A percentile compares a stretch with the other conserved stretches of the same genome.
phyloP scores from a whole-genome alignment of 2,113 vertebrate species.

The Onychostoma macrolepis region DNA sequence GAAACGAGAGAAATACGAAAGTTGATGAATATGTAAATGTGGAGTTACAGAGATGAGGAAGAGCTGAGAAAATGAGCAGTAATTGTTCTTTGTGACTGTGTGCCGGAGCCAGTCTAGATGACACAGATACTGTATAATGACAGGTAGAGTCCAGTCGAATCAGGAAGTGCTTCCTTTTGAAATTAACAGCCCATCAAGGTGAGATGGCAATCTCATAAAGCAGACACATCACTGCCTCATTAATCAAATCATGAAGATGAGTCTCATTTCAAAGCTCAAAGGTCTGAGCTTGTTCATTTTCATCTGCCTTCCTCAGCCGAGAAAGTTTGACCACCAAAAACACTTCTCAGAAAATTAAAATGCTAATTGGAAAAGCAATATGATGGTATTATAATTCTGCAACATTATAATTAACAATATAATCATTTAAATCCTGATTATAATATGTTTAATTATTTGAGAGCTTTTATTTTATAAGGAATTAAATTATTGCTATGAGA shows the following conservation, averaged over 20 bases:
- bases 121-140: conserved; percentile 72
- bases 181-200: conserved; percentile 71
- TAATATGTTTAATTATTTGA: not conserved
- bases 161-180: conserved; percentile 62
- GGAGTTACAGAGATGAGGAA: conserved; percentile 55
- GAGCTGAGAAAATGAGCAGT: conserved; percentile 59
- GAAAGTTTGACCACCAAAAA: conserved; percentile 1
- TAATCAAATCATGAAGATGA: conserved; percentile 74
- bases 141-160: conserved; percentile 71
- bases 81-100: conserved; percentile 69
- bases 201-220: conserved; percentile 71
- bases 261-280: conserved; percentile 7
- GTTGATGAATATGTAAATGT: conserved; percentile 14
- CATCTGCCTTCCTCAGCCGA: not conserved
- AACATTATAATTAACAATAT: not conserved
- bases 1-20: not conserved
- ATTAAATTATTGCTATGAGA: not conserved
- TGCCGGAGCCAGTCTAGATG: conserved; percentile 58
- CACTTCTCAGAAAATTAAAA: conserved; percentile 16
- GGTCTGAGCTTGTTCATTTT: conserved; percentile 43
- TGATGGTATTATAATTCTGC: not conserved
- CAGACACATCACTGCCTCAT: conserved; percentile 72
- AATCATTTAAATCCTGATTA: not conserved
- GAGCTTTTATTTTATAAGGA: not conserved
- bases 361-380: not conserved